phyloP scores from a whole-genome alignment of 2,888 invertebrate species.

The Podotricha telesiphe region DNA sequence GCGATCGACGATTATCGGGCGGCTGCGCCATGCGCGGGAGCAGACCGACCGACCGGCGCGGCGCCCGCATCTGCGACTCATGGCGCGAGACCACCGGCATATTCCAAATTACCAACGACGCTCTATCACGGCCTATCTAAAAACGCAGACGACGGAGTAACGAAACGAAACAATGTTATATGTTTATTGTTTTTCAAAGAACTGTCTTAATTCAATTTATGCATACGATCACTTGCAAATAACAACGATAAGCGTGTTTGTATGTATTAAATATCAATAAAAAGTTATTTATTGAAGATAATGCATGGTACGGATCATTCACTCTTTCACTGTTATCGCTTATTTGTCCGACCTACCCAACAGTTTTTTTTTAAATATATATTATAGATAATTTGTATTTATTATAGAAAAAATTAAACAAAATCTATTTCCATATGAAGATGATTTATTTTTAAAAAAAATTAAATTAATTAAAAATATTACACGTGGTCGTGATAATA shows the following conservation, averaged over 20 bases:
- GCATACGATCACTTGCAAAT: conserved; percentile 8
- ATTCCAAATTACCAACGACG: conserved; percentile 23
- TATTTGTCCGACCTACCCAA: conserved; percentile 65
- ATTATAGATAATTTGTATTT: not conserved
- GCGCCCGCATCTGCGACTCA: conserved; percentile 25
- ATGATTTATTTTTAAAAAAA: too few species aligned
- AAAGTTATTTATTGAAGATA: conserved; percentile 65
- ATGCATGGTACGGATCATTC: conserved; percentile 57
- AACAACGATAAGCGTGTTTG: conserved; percentile 54
- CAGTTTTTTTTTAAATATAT: conserved; percentile 73
- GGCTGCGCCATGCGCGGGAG: conserved; percentile 33
- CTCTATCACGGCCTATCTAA: conserved; percentile 12
- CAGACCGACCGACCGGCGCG: not conserved
- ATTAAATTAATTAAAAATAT: too few species aligned
- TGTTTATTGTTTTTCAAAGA: conserved; percentile 38
- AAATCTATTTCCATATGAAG: too few species aligned
- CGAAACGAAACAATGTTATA: conserved; percentile 40
- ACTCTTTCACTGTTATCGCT: conserved; percentile 65
- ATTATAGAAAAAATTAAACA: too few species aligned
- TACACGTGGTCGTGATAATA: too few species aligned
- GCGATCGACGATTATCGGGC: conserved; percentile 73
- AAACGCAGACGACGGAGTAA: not conserved
- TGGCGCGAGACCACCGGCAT: conserved; percentile 27
- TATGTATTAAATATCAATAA: conserved; percentile 53
- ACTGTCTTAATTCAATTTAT: conserved; percentile 8